These are phyloP conservation scores for Stenolophus ochropezus DNA, from an alignment of 2,888 invertebrate species.

Conservation along the genomic window DNA sequence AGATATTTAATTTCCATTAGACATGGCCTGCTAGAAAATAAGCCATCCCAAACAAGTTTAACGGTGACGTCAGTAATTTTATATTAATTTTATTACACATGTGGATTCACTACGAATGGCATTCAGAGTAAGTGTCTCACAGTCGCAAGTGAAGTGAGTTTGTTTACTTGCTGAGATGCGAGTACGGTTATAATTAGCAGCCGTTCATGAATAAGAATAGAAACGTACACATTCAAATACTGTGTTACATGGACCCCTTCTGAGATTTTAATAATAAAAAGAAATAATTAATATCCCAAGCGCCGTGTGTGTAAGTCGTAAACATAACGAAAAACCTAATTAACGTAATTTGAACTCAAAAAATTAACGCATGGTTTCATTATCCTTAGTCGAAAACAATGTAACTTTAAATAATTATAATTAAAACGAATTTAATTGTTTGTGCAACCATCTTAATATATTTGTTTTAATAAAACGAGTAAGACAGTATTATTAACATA, in stretches of 20 bases:
- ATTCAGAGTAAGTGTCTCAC: constrained; percentile 27
- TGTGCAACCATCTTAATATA: constrained; percentile 20
- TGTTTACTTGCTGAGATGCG: constrained; percentile 38
- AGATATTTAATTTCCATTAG: constrained; percentile 47
- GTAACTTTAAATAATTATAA: constrained; percentile 42
- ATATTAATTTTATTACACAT: constrained; percentile 45
- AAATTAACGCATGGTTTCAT: constrained; percentile 28
- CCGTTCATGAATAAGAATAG: constrained; percentile 50
- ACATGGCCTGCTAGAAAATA: constrained; percentile 36
- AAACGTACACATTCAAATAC: not conserved
- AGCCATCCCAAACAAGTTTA: constrained; percentile 37
- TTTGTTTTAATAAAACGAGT: constrained; percentile 30
- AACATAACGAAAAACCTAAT: constrained; percentile 38
- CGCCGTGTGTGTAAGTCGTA: constrained; percentile 29
- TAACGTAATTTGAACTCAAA: constrained; percentile 25
- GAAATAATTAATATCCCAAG: constrained; percentile 16
- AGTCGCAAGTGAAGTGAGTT: constrained; percentile 6
- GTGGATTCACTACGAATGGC: not conserved
- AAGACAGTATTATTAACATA: not conserved
- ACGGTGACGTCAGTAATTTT: constrained; percentile 37
- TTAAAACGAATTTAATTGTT: constrained; percentile 37
- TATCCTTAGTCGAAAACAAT: constrained; percentile 43
- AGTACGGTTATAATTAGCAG: constrained; percentile 50
- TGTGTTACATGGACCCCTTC: constrained; percentile 46
- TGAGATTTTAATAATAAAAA: constrained; percentile 46